These are phyloP conservation scores for Paraplagusia blochii DNA, from an alignment of 2,113 vertebrate genomes.

Conservation along the genomic window DNA sequence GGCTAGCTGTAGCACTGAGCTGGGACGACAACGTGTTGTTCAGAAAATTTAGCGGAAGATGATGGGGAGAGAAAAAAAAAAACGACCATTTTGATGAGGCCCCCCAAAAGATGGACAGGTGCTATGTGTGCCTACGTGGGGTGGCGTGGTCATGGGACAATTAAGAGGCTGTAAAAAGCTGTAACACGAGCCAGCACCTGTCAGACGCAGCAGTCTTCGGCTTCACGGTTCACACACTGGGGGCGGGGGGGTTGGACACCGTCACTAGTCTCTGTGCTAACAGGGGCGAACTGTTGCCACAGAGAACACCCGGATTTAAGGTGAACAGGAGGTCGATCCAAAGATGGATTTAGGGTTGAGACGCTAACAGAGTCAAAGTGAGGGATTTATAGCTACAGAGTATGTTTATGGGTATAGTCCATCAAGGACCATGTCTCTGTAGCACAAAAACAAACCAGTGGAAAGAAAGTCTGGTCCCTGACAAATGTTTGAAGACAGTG, in stretches of 20 bases:
- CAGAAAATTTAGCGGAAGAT: background rate
- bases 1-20: no score
- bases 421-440: no score
- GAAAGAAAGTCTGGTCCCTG: background rate
- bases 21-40: slow-evolving; percentile 49
- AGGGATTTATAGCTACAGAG: no score
- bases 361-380: no score
- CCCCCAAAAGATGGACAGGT: slow-evolving; percentile 58
- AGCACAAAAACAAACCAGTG: background rate
- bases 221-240: slow-evolving; percentile 22
- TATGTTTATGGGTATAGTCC: no score
- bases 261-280: slow-evolving; percentile 14
- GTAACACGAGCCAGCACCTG: slow-evolving; percentile 72
- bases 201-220: slow-evolving; percentile 44
- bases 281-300: slow-evolving; percentile 7
- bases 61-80: slow-evolving; percentile 33
- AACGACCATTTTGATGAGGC: slow-evolving; percentile 35
- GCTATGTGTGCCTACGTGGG: slow-evolving; percentile 28
- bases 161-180: slow-evolving; percentile 55
- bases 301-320: no score
- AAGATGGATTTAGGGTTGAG: no score
- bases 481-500: background rate
- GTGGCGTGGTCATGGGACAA: slow-evolving; percentile 59
- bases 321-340: no score
- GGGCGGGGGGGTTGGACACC: slow-evolving; percentile 7